These are phyloP conservation scores for Aplysina aerophoba DNA, from an alignment of 37 sponge, comb jelly and placozoan species.

Conservation along the genomic window DNA sequence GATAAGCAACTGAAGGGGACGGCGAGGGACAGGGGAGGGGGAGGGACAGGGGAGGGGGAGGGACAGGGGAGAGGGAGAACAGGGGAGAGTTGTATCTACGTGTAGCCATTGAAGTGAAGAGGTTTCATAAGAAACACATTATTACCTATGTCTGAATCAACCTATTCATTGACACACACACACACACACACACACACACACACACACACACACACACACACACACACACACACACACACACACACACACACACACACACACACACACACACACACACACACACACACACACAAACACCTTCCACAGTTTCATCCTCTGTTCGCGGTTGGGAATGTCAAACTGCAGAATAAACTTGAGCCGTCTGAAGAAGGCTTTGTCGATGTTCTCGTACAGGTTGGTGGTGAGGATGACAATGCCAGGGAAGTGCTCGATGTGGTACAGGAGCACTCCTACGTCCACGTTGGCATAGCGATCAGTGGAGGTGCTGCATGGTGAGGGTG, in stretches of 20 bases:
- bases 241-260: slow-evolving; percentile 6
- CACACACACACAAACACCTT: slow-evolving; percentile 55
- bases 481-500: slow-evolving; percentile 49
- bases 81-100: no score
- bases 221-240: slow-evolving; percentile 28
- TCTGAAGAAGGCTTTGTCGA: slow-evolving; percentile 86
- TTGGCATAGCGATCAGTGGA: slow-evolving; percentile 82
- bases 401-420: slow-evolving; percentile 88
- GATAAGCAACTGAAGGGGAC: slow-evolving; percentile 55
- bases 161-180: background rate
- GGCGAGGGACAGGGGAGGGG: no score
- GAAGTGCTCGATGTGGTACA: slow-evolving; percentile 86
- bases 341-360: slow-evolving; percentile 73
- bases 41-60: no score
- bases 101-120: no score
- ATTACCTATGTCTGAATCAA: background rate
- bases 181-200: background rate
- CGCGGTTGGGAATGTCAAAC: slow-evolving; percentile 59
- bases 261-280: background rate
- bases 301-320: slow-evolving; percentile 68
- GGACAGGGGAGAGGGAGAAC: no score
- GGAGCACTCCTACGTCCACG: slow-evolving; percentile 86
- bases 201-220: slow-evolving; percentile 9
- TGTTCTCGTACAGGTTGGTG: slow-evolving; percentile 87
- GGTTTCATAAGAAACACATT: no score